Base-by-base conservation (phyloP, 2,113 vertebrate species). In the Pungitius pungitius region DNA sequence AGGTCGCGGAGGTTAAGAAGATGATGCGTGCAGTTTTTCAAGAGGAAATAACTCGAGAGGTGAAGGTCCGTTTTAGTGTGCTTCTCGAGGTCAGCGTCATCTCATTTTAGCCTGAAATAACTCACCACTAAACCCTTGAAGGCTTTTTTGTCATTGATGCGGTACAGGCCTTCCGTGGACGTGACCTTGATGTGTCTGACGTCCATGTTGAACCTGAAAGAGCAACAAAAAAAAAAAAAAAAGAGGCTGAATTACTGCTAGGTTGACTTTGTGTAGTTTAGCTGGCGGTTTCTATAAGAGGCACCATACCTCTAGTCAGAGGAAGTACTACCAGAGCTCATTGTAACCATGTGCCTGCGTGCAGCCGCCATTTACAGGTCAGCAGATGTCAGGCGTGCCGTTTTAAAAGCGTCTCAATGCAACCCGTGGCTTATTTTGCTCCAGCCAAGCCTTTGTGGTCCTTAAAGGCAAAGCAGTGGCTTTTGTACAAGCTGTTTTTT, bases 161-260 rank as follows among this genome's bases (percentile, higher is more conserved):
- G 94, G 83, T 93, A 98, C 2, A 98, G 91, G 8, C 96, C 95
- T 20, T 97, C 95, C 0, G 81, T 45, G 0, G 93, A 94, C 24
- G 95, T 96, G 88, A 98, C 95, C 90, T 94, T 97, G 77, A 98
- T 97, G 85, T 98, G 97, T 73, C 96, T 94, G 83, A 96, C 91
- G 81, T 98, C 96, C 49, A 94, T 89, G 20, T 94, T 96, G 85
- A 93, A 97, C 92, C 96, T 98, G 86, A 3, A 30, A 39, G 39
- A 72, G 43, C 14, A 85, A n/a, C n/a, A n/a, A n/a, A n/a, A n/a
- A n/a, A n/a, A n/a, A n/a, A n/a, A n/a, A n/a, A n/a, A 35, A 56
- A 33, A 73, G 14, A 42, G 13, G 20, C 33, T 35, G 3, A 35
- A 35, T 35, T 7, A 35, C 6, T 6, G 33, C 33, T 5, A 4